Evolutionary conservation across 2,113 vertebrate genomes (phyloP), one percentile per base, ranked within the genome.

Genomic region (Callionymus lyra): DNA sequence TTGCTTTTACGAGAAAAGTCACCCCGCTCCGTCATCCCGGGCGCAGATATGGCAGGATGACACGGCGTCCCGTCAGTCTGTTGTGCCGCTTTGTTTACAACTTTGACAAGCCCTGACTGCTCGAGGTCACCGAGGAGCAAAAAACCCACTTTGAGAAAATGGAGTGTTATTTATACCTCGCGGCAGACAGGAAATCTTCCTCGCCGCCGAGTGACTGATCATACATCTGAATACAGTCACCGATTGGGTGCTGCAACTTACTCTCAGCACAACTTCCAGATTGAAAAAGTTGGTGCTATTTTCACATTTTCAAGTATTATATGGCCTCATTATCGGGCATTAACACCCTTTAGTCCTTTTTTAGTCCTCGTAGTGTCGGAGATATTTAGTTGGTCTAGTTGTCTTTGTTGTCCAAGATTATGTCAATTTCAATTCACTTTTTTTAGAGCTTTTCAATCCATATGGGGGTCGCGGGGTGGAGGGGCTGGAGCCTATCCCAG

Each of bases 61-160:
- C 8, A 53, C 44, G 44, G 2, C 6, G 36, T 1, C 32, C 56
- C 36, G 35, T 55, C 47, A 19, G 35, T 65, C 50, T 68, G 56
- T 62, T 55, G 55, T 38, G 48, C 36, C 5, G 46, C 63, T 53
- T 68, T 68, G 70, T 72, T 70, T 72, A 65, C 68, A 58, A 50
- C 57, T 27, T 65, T 34, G 44, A 68, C 70, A 59, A 59, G 50
- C 59, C 37, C 39, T 16, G 64, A 47, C 57, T 58, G 70, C 62
- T 62, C 45, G 61, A 65, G 70, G 73, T 74, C 70, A 49, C 41
- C 21, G 21, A 18, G 52, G 60, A 44, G 54, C 52, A 13, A 47
- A 13, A 47, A 60, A 58, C 56, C 47, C 44, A 27, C 41, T 71
- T 27, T 27, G 4, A 27, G 21, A 27, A 4, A 8, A 27, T 27